These are phyloP conservation scores for Ceratotherium simum DNA, from an alignment of 2,113 vertebrate genomes.

Conservation along the genomic window DNA sequence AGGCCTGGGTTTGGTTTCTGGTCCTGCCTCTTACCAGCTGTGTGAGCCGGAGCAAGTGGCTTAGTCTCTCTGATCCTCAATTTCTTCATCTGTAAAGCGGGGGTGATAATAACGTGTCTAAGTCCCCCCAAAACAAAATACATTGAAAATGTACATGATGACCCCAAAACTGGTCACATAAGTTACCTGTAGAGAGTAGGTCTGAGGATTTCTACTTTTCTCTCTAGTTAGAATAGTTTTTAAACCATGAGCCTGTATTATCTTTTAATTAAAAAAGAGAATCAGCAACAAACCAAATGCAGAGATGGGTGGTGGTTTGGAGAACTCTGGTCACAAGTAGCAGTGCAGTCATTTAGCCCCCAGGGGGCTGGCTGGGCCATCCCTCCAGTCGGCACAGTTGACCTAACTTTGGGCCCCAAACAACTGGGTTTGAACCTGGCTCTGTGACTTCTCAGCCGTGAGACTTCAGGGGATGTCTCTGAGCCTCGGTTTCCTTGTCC, in stretches of 20 bases:
- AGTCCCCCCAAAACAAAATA: not conserved
- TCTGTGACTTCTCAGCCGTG: not conserved
- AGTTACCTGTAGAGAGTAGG: not conserved
- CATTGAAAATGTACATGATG: not conserved
- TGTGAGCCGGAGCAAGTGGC: not conserved
- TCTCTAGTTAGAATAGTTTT: slow-evolving; percentile 17
- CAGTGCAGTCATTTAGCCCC: not conserved
- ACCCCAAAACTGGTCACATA: not conserved
- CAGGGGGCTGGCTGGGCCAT: not conserved
- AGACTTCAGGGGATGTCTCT: not conserved
- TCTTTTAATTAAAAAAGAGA: not conserved
- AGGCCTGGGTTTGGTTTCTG: not conserved
- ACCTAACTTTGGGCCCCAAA: not conserved
- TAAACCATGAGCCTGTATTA: not conserved
- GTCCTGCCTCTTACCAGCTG: not conserved
- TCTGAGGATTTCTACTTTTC: not conserved
- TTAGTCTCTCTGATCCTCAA: not conserved
- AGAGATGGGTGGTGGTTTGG: not conserved
- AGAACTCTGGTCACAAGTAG: not conserved
- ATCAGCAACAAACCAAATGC: not conserved
- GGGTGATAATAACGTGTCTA: not conserved
- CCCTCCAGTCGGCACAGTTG: not conserved
- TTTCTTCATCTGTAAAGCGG: not conserved
- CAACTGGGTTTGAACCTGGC: not conserved
- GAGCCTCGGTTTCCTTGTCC: not conserved